Percentiles rank a stretch among this genome's conserved stretches.
phyloP scores from a whole-genome alignment of 2,797 vertebrate genomes.

The Smutsia temminckii region DNA sequence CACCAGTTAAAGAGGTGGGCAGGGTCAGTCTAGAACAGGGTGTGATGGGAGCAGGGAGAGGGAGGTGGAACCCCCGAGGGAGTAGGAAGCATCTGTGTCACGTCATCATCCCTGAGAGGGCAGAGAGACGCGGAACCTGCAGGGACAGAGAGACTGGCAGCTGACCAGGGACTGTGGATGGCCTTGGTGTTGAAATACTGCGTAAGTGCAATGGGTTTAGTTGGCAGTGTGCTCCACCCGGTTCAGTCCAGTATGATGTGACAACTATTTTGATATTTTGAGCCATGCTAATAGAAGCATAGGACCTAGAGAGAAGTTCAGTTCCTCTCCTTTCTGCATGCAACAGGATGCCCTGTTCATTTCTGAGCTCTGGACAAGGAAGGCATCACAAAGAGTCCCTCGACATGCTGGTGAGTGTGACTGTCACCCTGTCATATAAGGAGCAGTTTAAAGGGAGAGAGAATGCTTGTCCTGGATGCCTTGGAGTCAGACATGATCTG shows the following conservation, averaged over 20 bases:
- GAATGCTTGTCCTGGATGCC: not conserved
- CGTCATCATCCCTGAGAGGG: not conserved
- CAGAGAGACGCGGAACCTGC: not conserved
- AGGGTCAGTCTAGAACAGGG: not conserved
- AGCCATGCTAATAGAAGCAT: not conserved
- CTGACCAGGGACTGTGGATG: constrained; percentile 41
- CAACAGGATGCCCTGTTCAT: not conserved
- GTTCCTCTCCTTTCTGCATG: not conserved
- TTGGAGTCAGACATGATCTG: not conserved
- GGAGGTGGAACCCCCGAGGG: not conserved
- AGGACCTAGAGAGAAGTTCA: not conserved
- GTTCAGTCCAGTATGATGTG: not conserved
- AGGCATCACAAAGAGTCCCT: not conserved
- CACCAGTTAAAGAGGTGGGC: constrained; percentile 9
- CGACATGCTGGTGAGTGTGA: constrained; percentile 44
- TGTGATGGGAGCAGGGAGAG: constrained; percentile 19
- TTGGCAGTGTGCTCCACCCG: constrained; percentile 30
- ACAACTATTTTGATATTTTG: not conserved
- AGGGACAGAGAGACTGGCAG: constrained; percentile 47
- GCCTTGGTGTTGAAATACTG: constrained; percentile 10
- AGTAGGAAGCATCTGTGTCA: not conserved
- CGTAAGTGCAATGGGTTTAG: constrained; percentile 26
- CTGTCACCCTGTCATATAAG: not conserved
- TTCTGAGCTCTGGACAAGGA: constrained; percentile 15
- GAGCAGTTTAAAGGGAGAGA: not conserved